Evolutionary conservation across 2,797 vertebrate species (phyloP), one percentile per base, ranked within the genome.

Genomic region (Clarias pachynema): DNA sequence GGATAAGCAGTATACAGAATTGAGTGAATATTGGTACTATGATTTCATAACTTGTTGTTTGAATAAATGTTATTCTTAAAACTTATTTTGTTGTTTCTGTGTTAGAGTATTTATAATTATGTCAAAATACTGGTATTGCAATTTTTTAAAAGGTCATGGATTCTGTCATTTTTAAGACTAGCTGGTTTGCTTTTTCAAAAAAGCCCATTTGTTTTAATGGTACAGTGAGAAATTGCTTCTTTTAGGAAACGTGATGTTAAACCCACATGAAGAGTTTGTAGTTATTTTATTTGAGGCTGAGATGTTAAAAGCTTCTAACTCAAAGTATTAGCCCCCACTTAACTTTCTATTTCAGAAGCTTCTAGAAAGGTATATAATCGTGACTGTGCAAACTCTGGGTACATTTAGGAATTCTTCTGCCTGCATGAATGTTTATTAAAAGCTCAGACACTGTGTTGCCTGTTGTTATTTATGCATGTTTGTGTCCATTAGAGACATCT

Each of bases 381-480:
- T 59, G 78, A 82, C 70, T 62, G 53, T 22, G 72, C 34, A 77
- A 68, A 86, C 73, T 77, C 57, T 26, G 49, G n/a, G 82, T 77
- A 68, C 78, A 63, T 77, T 57, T 80, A 87, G 18, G 37, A 77
- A 73, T 80, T 89, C 89, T 89, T 92, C 91, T 92, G 62, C 81
- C 69, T 63, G 78, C 82, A 93, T 90, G 93, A 87, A 77, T 89
- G 93, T 96, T 95, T 96, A 96, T 96, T 96, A 95, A 95, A 95
- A 95, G 94, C 94, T 93, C 91, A 91, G 90, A 92, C 91, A 89
- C 94, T 92, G 88, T 81, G 83, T 84, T 91, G 89, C 91, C 87
- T 93, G 93, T 93, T 97, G 97, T 98, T 97, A 97, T 97, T 98
- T 98, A 98, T 97, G 97, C 95, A 96, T 95, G 94, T 96, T 97